Evolutionary conservation across 2,797 vertebrate species (phyloP).

Genomic region (Oryzias sinensis): DNA sequence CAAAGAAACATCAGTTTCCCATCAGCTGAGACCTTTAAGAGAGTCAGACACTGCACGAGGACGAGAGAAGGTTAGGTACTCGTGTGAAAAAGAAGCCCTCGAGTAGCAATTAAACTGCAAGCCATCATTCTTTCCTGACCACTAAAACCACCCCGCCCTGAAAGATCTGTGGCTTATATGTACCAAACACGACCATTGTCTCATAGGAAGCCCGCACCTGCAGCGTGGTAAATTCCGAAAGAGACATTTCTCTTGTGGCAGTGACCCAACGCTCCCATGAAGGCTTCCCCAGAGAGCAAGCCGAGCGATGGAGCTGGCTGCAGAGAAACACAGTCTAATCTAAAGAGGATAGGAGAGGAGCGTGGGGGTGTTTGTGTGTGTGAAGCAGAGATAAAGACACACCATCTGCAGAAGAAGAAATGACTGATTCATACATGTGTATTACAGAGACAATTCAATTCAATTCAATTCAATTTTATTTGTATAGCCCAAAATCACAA

Average conservation of each 20-base stretch:
- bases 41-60: constrained; percentile 22
- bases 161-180: constrained; percentile 44
- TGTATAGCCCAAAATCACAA: too few species aligned
- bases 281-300: constrained; percentile 38
- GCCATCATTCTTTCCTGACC: constrained; percentile 61
- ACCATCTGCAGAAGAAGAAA: constrained; percentile 16
- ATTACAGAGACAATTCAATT: constrained; percentile 25
- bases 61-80: constrained; percentile 36
- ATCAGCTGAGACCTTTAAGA: constrained; percentile 28
- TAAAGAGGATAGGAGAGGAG: constrained; percentile 10
- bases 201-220: constrained; percentile 30
- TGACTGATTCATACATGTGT: constrained; percentile 35
- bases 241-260: constrained; percentile 49
- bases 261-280: constrained; percentile 34
- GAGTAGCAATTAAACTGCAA: constrained; percentile 54
- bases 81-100: constrained; percentile 52
- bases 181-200: constrained; percentile 50
- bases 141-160: constrained; percentile 24
- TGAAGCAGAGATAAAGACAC: constrained; percentile 16
- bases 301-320: constrained; percentile 16
- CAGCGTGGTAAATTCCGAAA: constrained; percentile 27
- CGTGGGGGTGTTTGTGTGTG: not conserved
- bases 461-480: too few species aligned
- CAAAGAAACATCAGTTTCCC: constrained; percentile 34
- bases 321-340: constrained; percentile 34